These are phyloP conservation scores for Agapornis canus DNA, from an alignment of 2,797 vertebrate genomes.

Conservation along the genomic window DNA sequence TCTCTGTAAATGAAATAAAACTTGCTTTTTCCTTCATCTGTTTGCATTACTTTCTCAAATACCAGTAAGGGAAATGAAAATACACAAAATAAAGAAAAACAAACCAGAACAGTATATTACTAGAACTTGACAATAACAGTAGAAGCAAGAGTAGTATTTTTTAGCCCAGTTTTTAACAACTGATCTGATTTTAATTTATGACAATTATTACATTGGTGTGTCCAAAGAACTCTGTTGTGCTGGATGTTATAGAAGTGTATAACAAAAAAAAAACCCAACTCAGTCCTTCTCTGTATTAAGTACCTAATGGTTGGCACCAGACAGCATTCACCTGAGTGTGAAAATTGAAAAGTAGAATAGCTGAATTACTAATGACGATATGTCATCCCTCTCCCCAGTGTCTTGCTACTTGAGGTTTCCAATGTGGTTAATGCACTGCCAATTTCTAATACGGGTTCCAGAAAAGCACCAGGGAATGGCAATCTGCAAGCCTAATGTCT, in stretches of 20 bases:
- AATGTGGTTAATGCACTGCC: neutral
- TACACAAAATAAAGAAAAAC: neutral
- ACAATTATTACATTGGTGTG: neutral
- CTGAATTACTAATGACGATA: neutral
- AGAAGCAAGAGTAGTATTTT: neutral
- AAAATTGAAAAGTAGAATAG: neutral
- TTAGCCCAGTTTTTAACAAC: neutral
- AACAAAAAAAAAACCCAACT: rapidly evolving
- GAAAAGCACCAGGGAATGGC: neutral
- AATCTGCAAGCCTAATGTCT: neutral
- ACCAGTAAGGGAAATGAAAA: neutral
- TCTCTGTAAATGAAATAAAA: neutral
- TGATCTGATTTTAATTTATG: neutral
- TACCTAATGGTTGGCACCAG: neutral
- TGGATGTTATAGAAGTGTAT: rapidly evolving
- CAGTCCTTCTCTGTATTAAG: neutral
- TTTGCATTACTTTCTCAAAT: neutral
- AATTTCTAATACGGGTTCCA: neutral
- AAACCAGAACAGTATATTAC: neutral
- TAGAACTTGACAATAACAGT: neutral
- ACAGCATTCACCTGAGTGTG: neutral
- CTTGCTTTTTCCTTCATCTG: neutral
- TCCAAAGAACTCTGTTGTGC: neutral
- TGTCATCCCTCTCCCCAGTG: neutral
- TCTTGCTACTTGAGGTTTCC: neutral